Conservation (phyloP, 30 jellyfish, hydroid and myxozoan genomes). For the Nemopilema nomurai region DNA sequence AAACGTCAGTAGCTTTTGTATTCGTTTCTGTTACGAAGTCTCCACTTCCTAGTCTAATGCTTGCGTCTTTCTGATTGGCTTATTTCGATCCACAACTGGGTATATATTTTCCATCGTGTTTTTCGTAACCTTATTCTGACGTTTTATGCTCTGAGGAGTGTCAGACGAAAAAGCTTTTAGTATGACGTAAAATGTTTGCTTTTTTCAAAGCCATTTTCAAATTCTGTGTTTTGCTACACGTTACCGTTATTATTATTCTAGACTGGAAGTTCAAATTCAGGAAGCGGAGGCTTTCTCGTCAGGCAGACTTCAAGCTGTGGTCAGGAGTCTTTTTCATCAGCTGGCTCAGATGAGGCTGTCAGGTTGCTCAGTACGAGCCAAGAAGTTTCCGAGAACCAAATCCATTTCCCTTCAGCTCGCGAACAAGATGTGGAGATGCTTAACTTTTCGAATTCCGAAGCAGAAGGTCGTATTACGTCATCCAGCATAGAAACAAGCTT, state of each 20-base stretch:
- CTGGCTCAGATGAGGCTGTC: slow-evolving; percentile 3
- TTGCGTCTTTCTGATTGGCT: slow-evolving; percentile 26
- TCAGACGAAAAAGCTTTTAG: too few relatives aligned
- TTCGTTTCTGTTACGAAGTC: background rate
- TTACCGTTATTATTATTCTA: background rate
- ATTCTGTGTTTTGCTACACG: background rate
- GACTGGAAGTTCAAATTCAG: slow-evolving; percentile 8
- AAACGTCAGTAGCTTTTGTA: background rate
- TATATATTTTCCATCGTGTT: background rate
- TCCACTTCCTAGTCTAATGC: background rate
- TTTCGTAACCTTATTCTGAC: too few relatives aligned
- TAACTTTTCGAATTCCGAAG: background rate
- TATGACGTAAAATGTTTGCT: too few relatives aligned
- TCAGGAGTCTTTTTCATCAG: background rate
- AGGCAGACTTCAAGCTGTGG: background rate
- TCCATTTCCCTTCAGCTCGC: background rate
- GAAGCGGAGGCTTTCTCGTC: background rate
- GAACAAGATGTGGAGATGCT: background rate
- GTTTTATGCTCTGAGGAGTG: too few relatives aligned
- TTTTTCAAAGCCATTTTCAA: too few relatives aligned
- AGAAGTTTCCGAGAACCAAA: background rate
- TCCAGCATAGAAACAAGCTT: background rate
- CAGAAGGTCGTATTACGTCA: background rate
- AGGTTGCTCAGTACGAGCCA: background rate
- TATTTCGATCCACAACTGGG: slow-evolving; percentile 5